Evolutionary conservation across 2,113 vertebrate species (phyloP).

Genomic region (Coreoperca whiteheadi): DNA sequence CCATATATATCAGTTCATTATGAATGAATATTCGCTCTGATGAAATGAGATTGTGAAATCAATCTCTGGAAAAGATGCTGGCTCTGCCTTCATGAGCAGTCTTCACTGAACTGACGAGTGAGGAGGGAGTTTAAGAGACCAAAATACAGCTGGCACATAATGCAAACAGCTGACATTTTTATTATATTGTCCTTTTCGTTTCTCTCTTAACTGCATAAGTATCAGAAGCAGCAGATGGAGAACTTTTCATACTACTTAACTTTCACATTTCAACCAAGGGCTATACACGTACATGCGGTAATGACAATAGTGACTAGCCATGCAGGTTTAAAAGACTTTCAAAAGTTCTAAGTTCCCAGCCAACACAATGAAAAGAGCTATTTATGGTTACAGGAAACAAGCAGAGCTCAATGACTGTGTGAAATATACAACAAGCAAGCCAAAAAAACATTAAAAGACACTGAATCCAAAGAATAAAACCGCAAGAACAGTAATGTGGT

Average conservation of each 20-base stretch:
- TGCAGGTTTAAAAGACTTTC: neutral
- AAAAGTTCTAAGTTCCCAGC: neutral
- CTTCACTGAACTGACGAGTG: neutral
- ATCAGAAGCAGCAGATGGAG: neutral
- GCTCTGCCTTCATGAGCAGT: constrained; percentile 1
- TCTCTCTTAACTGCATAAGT: neutral
- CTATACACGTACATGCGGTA: neutral
- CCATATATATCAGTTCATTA: constrained; percentile 25
- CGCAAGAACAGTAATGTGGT: neutral
- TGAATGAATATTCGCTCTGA: constrained; percentile 37
- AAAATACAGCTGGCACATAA: neutral
- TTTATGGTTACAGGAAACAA: neutral
- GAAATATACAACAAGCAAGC: neutral
- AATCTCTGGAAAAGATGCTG: constrained; percentile 3
- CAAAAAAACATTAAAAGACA: neutral
- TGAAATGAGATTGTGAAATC: constrained; percentile 44
- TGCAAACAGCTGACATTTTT: neutral
- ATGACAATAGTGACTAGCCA: neutral
- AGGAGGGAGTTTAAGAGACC: neutral
- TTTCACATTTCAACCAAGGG: neutral
- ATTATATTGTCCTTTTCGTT: neutral
- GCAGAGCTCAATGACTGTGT: neutral
- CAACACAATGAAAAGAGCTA: neutral
- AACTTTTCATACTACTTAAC: neutral
- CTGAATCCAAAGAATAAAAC: neutral